phyloP scores from a whole-genome alignment of 2,888 invertebrate genomes.

The Ashinkailepas kermadecensis region DNA sequence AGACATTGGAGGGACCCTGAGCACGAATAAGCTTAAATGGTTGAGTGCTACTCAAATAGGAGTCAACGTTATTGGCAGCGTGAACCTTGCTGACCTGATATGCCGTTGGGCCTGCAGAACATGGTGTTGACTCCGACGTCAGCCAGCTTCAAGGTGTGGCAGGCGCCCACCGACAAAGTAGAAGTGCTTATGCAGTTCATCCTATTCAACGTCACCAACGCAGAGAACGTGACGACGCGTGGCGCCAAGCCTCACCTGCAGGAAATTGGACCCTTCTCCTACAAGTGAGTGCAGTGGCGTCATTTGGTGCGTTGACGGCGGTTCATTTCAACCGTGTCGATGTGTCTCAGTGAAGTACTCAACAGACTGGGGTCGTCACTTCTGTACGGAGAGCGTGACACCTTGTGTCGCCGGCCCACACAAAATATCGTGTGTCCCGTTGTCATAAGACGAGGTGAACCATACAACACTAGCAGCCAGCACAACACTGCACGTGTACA shows the following conservation, averaged over 20 bases:
- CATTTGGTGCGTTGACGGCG: background rate
- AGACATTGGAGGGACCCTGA: too few species aligned
- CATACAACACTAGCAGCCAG: too few species aligned
- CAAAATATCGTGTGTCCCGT: background rate
- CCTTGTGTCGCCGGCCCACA: background rate
- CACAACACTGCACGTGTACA: too few species aligned
- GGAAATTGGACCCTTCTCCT: slow-evolving; percentile 75
- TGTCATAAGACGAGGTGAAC: background rate
- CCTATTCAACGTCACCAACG: slow-evolving; percentile 72
- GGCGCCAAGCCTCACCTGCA: slow-evolving; percentile 64
- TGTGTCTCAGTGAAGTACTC: background rate
- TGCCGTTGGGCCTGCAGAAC: background rate
- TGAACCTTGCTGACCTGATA: too few species aligned
- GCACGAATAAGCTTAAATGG: too few species aligned
- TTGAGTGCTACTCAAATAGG: too few species aligned
- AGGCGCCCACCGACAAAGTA: slow-evolving; percentile 1
- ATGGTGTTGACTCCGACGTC: slow-evolving; percentile 5
- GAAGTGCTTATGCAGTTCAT: slow-evolving; percentile 32
- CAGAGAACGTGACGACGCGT: slow-evolving; percentile 55
- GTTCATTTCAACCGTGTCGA: background rate
- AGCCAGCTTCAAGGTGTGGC: slow-evolving; percentile 5
- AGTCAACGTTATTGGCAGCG: too few species aligned
- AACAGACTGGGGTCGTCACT: background rate
- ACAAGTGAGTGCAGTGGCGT: slow-evolving; percentile 38
- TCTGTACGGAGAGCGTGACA: background rate